phyloP scores from a whole-genome alignment of 2,888 invertebrate genomes.

The Pseudococcus jackbeardsleyi region DNA sequence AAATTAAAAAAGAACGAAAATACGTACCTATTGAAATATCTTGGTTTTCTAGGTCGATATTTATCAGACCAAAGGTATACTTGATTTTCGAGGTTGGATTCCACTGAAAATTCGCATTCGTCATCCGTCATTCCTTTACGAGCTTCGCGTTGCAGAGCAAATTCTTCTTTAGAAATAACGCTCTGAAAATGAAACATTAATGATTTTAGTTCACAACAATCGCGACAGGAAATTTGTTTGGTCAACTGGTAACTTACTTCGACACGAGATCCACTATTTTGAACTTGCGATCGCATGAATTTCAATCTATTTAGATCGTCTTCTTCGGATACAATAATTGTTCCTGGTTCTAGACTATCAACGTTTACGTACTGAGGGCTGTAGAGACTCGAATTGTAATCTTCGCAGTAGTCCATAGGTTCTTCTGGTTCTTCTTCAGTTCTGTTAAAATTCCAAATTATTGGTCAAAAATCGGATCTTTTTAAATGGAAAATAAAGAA shows the following conservation, averaged over 20 bases:
- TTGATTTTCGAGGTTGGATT: constrained; percentile 87
- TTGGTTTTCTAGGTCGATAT: constrained; percentile 95
- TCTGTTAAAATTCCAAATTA: neutral
- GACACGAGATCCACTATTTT: constrained; percentile 75
- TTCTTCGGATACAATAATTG: constrained; percentile 81
- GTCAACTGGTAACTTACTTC: constrained; percentile 68
- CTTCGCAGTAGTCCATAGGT: constrained; percentile 73
- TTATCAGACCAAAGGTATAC: constrained; percentile 97
- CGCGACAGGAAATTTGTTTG: neutral
- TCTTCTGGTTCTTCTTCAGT: constrained; percentile 27
- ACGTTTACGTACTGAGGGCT: constrained; percentile 80
- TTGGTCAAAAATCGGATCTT: neutral
- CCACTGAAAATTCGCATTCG: constrained; percentile 92
- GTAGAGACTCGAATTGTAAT: constrained; percentile 87
- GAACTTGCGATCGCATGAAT: constrained; percentile 79
- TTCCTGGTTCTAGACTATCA: constrained; percentile 80
- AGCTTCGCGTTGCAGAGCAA: constrained; percentile 83
- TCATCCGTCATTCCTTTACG: constrained; percentile 87
- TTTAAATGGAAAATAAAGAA: neutral
- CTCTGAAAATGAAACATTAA: constrained; percentile 69
- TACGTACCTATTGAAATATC: constrained; percentile 89
- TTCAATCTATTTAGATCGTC: constrained; percentile 83
- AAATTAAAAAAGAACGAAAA: neutral
- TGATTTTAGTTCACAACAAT: too few relatives aligned
- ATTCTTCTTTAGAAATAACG: constrained; percentile 73